Base-by-base conservation (phyloP, 2,888 invertebrate genomes). In the Dioctria rufipes region DNA sequence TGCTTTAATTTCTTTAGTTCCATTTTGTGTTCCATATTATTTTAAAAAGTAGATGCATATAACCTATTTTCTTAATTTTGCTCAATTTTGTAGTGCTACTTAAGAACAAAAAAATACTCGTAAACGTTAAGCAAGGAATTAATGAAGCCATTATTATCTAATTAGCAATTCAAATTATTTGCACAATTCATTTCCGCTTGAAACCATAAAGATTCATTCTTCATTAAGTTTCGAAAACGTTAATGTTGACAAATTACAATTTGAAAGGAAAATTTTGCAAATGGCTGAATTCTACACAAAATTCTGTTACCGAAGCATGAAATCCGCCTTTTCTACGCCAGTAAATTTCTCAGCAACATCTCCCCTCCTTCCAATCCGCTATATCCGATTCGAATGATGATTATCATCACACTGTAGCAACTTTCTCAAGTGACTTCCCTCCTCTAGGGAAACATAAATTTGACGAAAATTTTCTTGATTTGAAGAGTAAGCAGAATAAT, bases 401-500 rank as follows among this genome's bases (percentile, higher is more conserved):
- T 13, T 49, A 69, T 69, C 49, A 37, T 51, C 69, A 69, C 51
- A 69, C 4, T 43, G 11, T 25, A 25, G 66, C 42, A 40, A 66
- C 66, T 65, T 65, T 66, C 42, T 61, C 37, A 4, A 61, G 61
- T 61, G 37, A 5, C 11, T 37, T 37, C 61, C 37, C 8, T 39
- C 58, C 73, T 13, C 60, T n/a, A 25, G 73, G 73, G 58, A 58
- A 42, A 60, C 58, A 73, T 73, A 73, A 73, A 73, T 73, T 73
- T 73, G 73, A 71, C 43, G 73, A 73, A 73, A 73, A 73, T 58
- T 73, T 42, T 43, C 69, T 51, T 39, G 73, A 60, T 42, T 73
- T 73, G 58, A 73, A 73, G 73, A 73, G 73, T 73, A 73, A 73
- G 73, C 73, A 73, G 58, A 73, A 73, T 42, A 54, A 40, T 54